phyloP scores from a whole-genome alignment of 2,888 invertebrate species.

The Acrobasis consociella region DNA sequence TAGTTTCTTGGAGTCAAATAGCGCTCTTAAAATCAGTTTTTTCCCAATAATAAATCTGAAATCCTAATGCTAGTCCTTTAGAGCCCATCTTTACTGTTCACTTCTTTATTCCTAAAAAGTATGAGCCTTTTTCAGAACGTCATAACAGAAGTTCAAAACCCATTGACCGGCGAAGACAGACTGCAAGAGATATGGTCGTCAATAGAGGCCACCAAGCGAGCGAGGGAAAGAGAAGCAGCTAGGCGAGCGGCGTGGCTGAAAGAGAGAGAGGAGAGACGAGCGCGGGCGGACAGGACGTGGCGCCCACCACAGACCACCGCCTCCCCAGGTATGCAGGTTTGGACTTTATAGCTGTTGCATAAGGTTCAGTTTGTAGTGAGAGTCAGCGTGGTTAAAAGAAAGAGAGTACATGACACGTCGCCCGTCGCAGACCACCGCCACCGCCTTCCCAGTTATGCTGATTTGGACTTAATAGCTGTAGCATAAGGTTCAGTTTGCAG shows the following conservation, averaged over 20 bases:
- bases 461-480: too few relatives aligned
- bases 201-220: conserved; percentile 88
- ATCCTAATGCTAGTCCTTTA: too few relatives aligned
- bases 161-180: conserved; percentile 85
- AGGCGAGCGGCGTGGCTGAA: conserved; percentile 84
- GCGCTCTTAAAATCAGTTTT: too few relatives aligned
- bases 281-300: conserved; percentile 84
- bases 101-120: too few relatives aligned
- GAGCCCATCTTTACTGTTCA: too few relatives aligned
- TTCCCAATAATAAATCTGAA: too few relatives aligned
- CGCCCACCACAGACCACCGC: conserved; percentile 64
- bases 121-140: conserved; percentile 55
- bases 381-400: too few relatives aligned
- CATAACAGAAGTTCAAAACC: conserved; percentile 71
- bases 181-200: conserved; percentile 88
- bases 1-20: too few relatives aligned
- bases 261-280: conserved; percentile 85
- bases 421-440: neutral
- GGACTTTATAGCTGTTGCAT: neutral
- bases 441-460: neutral
- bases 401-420: too few relatives aligned
- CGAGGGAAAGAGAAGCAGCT: conserved; percentile 86
- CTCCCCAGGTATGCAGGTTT: conserved; percentile 34
- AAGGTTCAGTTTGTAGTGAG: too few relatives aligned
- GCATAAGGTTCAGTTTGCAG: too few relatives aligned